A percentile compares a stretch with the other conserved stretches of the same genome.
Conservation (phyloP, 2,797 vertebrate genomes). For the Myotis vivesi region DNA sequence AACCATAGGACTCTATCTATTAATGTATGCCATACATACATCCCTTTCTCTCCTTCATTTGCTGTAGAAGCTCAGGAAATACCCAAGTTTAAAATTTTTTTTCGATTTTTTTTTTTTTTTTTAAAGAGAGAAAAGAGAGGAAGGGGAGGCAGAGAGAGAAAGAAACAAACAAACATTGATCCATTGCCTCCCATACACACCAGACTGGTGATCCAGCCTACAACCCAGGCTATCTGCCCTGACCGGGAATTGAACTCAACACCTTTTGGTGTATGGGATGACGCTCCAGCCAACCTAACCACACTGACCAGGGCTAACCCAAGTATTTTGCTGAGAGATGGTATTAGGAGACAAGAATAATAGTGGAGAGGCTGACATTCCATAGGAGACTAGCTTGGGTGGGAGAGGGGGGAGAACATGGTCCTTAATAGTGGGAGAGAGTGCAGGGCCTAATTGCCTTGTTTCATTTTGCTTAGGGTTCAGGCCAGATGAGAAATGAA, state of each 20-base stretch:
- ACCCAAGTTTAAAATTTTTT: neutral
- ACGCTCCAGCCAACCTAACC: neutral
- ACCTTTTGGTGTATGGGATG: neutral
- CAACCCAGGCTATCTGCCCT: neutral
- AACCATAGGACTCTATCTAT: neutral
- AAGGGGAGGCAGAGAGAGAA: neutral
- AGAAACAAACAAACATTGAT: neutral
- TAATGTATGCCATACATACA: neutral
- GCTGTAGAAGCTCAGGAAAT: neutral
- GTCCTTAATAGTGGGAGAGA: neutral
- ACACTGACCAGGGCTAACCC: neutral
- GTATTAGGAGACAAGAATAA: neutral
- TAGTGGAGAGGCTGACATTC: neutral
- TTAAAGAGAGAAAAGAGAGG: neutral
- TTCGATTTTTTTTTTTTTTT: neutral
- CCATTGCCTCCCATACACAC: neutral
- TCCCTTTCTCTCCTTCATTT: neutral
- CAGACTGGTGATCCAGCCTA: neutral
- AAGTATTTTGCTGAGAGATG: conserved; percentile 28
- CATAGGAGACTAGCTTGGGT: neutral
- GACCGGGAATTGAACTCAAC: neutral
- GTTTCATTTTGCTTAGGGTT: conserved; percentile 8
- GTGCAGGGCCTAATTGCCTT: neutral
- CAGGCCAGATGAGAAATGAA: conserved; percentile 11
- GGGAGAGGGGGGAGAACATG: neutral